Conservation (phyloP, 2,888 invertebrate genomes). For the Tetrapedia diversipes region DNA sequence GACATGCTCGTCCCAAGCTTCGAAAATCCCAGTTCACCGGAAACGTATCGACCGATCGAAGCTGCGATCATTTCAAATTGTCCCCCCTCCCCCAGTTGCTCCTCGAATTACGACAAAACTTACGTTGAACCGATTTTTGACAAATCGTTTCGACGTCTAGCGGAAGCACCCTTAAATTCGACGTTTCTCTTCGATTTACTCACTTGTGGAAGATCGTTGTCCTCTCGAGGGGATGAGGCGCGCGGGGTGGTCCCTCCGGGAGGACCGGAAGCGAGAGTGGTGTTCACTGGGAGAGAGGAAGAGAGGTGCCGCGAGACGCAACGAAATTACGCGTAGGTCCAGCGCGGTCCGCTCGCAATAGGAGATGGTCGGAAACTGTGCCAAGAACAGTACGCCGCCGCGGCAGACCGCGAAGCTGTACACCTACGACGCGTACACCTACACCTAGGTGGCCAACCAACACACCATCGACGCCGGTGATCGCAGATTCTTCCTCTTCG, state of each 20-base stretch:
- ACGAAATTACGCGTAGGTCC: slow-evolving; percentile 61
- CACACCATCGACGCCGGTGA: slow-evolving; percentile 29
- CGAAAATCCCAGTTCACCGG: too few species aligned
- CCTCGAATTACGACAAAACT: too few species aligned
- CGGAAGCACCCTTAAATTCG: too few species aligned
- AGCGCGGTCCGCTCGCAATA: slow-evolving; percentile 76
- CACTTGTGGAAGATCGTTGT: not conserved
- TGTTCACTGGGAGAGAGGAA: not conserved
- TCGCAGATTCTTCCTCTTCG: slow-evolving; percentile 16
- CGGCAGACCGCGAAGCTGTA: slow-evolving; percentile 60
- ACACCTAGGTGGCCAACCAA: slow-evolving; percentile 56
- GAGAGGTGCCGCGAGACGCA: slow-evolving; percentile 46
- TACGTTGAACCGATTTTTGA: too few species aligned
- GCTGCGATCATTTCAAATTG: too few species aligned
- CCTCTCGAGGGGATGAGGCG: not conserved
- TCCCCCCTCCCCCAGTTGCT: too few species aligned
- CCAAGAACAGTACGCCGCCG: slow-evolving; percentile 76
- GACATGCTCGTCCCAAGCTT: too few species aligned
- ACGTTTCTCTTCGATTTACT: slow-evolving; percentile 13
- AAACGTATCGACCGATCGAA: too few species aligned
- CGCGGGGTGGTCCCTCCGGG: not conserved
- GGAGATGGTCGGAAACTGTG: slow-evolving; percentile 82
- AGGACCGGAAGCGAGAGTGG: slow-evolving; percentile 2
- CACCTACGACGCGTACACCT: slow-evolving; percentile 62
- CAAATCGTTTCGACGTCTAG: not conserved